Base-by-base conservation (phyloP, 2,888 invertebrate species). In the Mechanitis messenoides region DNA sequence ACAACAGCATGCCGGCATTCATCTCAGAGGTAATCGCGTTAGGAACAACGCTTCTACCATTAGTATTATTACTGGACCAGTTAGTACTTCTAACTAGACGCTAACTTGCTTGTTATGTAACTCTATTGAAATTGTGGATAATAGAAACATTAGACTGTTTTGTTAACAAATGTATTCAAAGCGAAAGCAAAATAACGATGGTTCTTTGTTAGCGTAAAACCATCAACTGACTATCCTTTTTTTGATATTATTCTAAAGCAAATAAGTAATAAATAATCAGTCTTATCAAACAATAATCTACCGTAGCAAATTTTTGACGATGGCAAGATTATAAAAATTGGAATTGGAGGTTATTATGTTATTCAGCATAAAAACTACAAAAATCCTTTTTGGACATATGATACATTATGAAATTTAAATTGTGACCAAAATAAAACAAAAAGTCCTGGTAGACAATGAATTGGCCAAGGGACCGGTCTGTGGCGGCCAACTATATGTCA, bases 11-110 rank as follows among this genome's bases (percentile, higher is more conserved):
- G 50, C 28, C 9, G 4, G 50, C 50, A 28, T 28, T 28, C 50
- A 50, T 50, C 50, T 50, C 42, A 12, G 28, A 55, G 59, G 54
- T 68, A 70, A 70, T 67, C 56, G 63, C 47, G 61, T 69, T 69
- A 68, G 47, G 58, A 63, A 58, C 64, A 64, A 63, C 66, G 65
- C 61, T 61, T 42, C 56, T 33, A 59, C 67, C 65, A 70, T 70
- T 70, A 68, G 68, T 65, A 56, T 63, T 68, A 66, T 68, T 69
- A 64, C 61, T 61, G 59, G 60, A 54, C 56, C 62, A 59, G 62
- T 54, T 65, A 54, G 60, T 46, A 61, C 50, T 55, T 63, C 12
- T 54, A 58, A 65, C 57, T 60, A 50, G 50, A 50, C 53, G 55
- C 47, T 53, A 59, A 59, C 63, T 55, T 33, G 54, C 59, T 60